Evolutionary conservation across 2,797 vertebrate genomes (phyloP), one percentile per base, ranked within the genome.

Genomic region (Holocentrus rufus): DNA sequence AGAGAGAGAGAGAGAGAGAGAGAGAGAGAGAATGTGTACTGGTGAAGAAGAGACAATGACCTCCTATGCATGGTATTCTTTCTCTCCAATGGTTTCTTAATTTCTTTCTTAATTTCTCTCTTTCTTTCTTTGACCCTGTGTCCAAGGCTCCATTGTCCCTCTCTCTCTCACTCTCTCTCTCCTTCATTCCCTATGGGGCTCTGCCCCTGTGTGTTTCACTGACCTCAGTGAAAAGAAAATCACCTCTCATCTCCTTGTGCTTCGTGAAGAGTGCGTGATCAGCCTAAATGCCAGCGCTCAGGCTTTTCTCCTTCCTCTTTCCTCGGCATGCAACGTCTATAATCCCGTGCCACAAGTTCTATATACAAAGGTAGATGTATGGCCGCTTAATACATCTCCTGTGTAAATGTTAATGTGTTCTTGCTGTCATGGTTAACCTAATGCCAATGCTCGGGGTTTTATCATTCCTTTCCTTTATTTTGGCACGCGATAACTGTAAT

Each of bases 251-350:
- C 84, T 85, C 69, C 73, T 61, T 83, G 78, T 58, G 74, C 82
- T 79, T 65, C 73, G 57, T 15, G 63, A 81, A 36, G 80, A 85
- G 87, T 89, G 88, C 85, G 86, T 91, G 89, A 91, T 84, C 79
- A 53, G 83, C 75, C 82, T 81, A 85, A 87, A 88, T 80, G 85
- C 76, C 85, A 86, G 59, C 36, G 71, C 80, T 79, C 63, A 83
- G 80, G 87, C 79, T 87, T 89, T 87, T 85, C 77, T 82, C 61
- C 83, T 91, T 90, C 88, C 91, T 90, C 84, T 89, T 91, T 89
- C 74, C 76, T 73, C 72, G 57, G 49, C 86, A 91, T 87, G 90
- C 83, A 0, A 88, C 64, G 83, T 85, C 86, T 88, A 83, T 83
- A 61, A 78, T 80, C 76, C 76, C 52, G 27, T 84, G 77, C 77